phyloP scores from a whole-genome alignment of 2,113 vertebrate species.

The Aspidoscelis tigris region DNA sequence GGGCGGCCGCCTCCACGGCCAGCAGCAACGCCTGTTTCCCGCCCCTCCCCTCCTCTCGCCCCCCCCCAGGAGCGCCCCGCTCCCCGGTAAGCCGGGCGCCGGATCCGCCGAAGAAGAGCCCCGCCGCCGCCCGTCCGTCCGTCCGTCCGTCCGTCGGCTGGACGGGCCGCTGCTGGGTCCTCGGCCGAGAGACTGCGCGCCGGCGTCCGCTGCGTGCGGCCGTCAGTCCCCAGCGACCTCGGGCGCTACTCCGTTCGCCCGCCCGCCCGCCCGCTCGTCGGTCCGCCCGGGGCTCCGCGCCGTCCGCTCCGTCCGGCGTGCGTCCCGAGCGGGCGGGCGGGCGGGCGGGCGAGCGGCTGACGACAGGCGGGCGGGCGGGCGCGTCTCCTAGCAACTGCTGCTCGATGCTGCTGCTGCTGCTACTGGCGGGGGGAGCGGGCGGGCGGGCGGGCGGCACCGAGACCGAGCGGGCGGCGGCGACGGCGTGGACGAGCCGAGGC shows the following conservation, averaged over 20 bases:
- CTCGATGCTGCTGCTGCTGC: background rate
- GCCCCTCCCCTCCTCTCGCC: no score
- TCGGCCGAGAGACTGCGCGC: no score
- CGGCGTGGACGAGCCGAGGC: background rate
- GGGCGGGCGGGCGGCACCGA: background rate
- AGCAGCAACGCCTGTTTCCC: no score
- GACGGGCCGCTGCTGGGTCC: no score
- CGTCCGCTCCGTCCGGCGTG: background rate
- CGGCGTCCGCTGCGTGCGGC: no score
- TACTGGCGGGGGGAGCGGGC: background rate
- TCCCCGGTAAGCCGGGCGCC: no score
- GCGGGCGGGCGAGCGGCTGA: background rate
- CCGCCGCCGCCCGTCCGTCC: no score
- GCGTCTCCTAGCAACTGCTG: conserved; percentile 23
- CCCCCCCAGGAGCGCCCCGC: no score
- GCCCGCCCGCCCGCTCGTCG: background rate
- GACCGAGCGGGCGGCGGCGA: background rate
- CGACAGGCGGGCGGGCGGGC: conserved; percentile 23
- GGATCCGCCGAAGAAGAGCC: no score
- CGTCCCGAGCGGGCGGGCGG: background rate
- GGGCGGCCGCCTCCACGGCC: no score
- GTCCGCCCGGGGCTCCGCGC: background rate
- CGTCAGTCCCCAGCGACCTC: no score
- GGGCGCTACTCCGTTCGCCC: background rate
- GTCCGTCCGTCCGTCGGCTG: background rate